Conservation (phyloP, 1,140 invertebrate species). For the Dendroctonus ponderosae region DNA sequence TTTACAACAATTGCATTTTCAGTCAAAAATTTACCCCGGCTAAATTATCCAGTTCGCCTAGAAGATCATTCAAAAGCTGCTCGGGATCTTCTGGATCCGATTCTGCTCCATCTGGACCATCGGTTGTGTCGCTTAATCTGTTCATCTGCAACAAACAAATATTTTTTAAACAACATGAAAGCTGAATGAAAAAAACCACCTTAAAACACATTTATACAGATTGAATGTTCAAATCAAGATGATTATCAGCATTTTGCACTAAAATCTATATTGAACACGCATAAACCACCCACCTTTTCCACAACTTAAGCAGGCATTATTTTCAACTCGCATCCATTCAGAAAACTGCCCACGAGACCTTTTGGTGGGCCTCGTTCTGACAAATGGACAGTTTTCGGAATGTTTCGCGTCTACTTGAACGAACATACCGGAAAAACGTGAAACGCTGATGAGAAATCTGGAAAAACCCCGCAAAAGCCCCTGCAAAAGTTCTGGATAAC, state of each 20-base stretch:
- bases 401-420: too few relatives aligned
- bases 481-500: too few relatives aligned
- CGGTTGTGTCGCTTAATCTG: slow-evolving; percentile 38
- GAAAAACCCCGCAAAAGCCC: too few relatives aligned
- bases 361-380: background rate
- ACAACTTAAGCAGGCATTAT: too few relatives aligned
- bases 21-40: slow-evolving; percentile 57
- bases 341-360: slow-evolving; percentile 1
- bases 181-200: background rate
- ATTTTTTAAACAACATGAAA: slow-evolving; percentile 1
- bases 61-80: slow-evolving; percentile 63
- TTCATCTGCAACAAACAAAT: slow-evolving; percentile 43
- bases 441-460: too few relatives aligned
- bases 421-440: too few relatives aligned
- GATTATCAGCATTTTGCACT: too few relatives aligned
- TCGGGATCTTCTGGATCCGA: slow-evolving; percentile 61
- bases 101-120: slow-evolving; percentile 51
- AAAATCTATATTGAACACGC: too few relatives aligned
- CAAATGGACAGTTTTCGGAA: background rate
- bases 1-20: background rate
- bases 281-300: too few relatives aligned
- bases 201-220: too few relatives aligned
- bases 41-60: slow-evolving; percentile 64
- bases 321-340: background rate
- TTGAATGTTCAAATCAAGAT: too few relatives aligned